phyloP scores from a whole-genome alignment of 1,140 invertebrate species.

The Trialeurodes vaporariorum region DNA sequence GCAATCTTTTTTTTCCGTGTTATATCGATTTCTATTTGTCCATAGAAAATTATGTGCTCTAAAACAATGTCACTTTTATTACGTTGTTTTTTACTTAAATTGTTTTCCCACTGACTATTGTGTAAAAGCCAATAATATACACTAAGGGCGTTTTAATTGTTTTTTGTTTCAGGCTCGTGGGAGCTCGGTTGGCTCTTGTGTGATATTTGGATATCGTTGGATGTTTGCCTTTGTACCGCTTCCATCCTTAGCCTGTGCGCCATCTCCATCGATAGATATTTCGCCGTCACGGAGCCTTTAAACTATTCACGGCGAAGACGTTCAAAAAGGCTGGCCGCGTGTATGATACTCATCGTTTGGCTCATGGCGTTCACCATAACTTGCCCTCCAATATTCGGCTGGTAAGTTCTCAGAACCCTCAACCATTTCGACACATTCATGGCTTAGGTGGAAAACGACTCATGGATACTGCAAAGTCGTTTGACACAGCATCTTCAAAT shows the following conservation, averaged over 20 bases:
- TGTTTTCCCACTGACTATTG: too few relatives aligned
- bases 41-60: too few relatives aligned
- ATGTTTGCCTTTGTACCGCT: constrained; percentile 84
- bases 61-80: too few relatives aligned
- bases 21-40: too few relatives aligned
- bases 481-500: too few relatives aligned
- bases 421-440: background rate
- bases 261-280: constrained; percentile 75
- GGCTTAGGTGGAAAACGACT: background rate
- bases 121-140: too few relatives aligned
- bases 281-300: constrained; percentile 73
- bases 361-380: constrained; percentile 64
- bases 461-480: too few relatives aligned
- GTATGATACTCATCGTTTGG: constrained; percentile 76
- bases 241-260: constrained; percentile 67
- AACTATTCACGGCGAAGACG: constrained; percentile 64
- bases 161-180: constrained; percentile 49
- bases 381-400: constrained; percentile 69
- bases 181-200: constrained; percentile 64
- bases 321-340: constrained; percentile 60
- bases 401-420: constrained; percentile 39
- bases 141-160: too few relatives aligned
- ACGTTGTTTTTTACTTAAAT: too few relatives aligned
- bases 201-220: constrained; percentile 83
- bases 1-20: too few relatives aligned